Percentiles rank a stretch among this genome's conserved stretches.
Evolutionary conservation across 2,888 invertebrate species (phyloP).

Genomic region (Macrophya alboannulata): DNA sequence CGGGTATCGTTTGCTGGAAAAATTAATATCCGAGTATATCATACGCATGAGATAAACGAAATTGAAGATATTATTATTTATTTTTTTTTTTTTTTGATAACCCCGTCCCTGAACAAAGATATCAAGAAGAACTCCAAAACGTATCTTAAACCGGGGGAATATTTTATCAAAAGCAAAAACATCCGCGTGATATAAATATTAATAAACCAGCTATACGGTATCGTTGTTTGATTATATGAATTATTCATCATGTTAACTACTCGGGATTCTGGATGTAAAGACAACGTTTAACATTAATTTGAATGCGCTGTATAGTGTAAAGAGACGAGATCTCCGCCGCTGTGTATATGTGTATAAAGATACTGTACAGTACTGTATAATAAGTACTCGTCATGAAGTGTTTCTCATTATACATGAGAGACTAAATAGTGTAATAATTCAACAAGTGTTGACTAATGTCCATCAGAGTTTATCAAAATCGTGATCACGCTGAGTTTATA

Average conservation of each 20-base stretch:
- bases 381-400: slow-evolving; percentile 3
- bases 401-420: not conserved
- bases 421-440: not conserved
- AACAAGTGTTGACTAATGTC: slow-evolving; percentile 2
- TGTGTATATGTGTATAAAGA: not conserved
- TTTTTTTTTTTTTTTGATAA: not conserved
- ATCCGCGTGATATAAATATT: not conserved
- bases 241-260: slow-evolving; percentile 30
- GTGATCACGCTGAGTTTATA: not conserved
- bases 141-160: not conserved
- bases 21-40: not conserved
- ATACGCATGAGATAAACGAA: not conserved
- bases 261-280: not conserved
- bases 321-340: not conserved
- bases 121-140: not conserved
- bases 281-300: slow-evolving; percentile 26
- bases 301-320: slow-evolving; percentile 1
- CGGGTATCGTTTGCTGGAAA: not conserved
- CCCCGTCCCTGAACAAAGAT: not conserved
- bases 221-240: slow-evolving; percentile 26
- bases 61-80: not conserved
- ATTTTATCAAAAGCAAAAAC: slow-evolving; percentile 32
- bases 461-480: slow-evolving; percentile 19
- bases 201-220: not conserved
- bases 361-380: not conserved